phyloP scores from a whole-genome alignment of 2,113 vertebrate species.

The Melanocharis versteri region DNA sequence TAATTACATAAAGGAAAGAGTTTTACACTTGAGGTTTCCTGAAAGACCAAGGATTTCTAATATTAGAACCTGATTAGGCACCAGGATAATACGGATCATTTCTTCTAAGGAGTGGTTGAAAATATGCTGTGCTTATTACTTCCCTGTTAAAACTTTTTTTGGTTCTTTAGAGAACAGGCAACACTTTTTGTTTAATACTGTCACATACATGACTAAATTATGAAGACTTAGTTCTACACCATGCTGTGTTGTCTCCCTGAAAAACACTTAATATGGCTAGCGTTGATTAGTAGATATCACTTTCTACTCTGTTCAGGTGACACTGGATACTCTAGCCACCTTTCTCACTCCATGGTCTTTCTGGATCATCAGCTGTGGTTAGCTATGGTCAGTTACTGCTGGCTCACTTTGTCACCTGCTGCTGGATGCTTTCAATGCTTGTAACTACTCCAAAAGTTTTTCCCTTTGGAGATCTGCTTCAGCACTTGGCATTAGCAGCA shows the following conservation, averaged over 20 bases:
- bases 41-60: background rate
- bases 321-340: background rate
- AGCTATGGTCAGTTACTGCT: background rate
- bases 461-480: background rate
- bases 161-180: background rate
- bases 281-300: background rate
- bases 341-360: background rate
- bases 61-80: background rate
- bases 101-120: background rate
- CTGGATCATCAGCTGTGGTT: background rate
- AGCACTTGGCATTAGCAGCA: background rate
- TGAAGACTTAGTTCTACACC: background rate
- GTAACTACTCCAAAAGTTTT: background rate
- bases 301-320: background rate
- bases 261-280: background rate
- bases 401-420: background rate
- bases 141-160: background rate
- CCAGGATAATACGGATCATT: rapidly evolving
- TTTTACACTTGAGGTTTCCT: background rate
- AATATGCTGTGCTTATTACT: background rate
- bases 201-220: background rate
- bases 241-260: background rate
- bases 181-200: background rate
- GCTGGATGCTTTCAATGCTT: background rate
- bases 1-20: background rate